Percentiles rank a stretch among this genome's conserved stretches.
Conservation (phyloP, 2,888 invertebrate genomes). For the Amphipoea oculea region DNA sequence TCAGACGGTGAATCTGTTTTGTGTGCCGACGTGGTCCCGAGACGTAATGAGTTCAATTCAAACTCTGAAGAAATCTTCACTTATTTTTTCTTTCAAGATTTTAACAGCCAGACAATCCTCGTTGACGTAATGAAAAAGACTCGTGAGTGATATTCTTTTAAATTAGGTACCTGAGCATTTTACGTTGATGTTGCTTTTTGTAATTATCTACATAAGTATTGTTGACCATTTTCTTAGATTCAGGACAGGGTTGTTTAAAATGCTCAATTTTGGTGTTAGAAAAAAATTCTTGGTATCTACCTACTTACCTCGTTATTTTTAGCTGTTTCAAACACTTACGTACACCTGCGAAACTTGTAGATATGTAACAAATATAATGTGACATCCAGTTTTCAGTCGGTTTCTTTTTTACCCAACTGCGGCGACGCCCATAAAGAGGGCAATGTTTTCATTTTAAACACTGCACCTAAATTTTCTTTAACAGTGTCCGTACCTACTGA, state of each 20-base stretch:
- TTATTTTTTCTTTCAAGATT: conserved; percentile 65
- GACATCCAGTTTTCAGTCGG: background rate
- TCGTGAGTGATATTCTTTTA: conserved; percentile 50
- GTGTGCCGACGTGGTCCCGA: conserved; percentile 60
- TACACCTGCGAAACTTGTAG: background rate
- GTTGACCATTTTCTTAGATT: conserved; percentile 20
- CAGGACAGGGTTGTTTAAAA: background rate
- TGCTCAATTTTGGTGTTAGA: background rate
- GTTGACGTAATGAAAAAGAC: conserved; percentile 66
- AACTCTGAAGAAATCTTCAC: conserved; percentile 57
- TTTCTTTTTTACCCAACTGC: background rate
- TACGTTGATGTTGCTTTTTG: conserved; percentile 39
- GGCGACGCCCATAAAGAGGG: background rate
- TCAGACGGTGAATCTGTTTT: conserved; percentile 65
- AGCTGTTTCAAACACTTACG: background rate
- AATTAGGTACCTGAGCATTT: conserved; percentile 47
- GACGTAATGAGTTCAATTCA: conserved; percentile 74
- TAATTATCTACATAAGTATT: conserved; percentile 26
- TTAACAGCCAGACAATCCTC: conserved; percentile 68
- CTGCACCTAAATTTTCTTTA: background rate
- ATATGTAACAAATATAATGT: background rate
- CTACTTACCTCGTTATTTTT: background rate
- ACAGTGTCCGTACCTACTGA: background rate
- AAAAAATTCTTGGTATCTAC: background rate
- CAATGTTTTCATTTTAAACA: background rate